Evolutionary conservation across 1,140 invertebrate genomes (phyloP).

Genomic region (Drosophila kohkoa): DNA sequence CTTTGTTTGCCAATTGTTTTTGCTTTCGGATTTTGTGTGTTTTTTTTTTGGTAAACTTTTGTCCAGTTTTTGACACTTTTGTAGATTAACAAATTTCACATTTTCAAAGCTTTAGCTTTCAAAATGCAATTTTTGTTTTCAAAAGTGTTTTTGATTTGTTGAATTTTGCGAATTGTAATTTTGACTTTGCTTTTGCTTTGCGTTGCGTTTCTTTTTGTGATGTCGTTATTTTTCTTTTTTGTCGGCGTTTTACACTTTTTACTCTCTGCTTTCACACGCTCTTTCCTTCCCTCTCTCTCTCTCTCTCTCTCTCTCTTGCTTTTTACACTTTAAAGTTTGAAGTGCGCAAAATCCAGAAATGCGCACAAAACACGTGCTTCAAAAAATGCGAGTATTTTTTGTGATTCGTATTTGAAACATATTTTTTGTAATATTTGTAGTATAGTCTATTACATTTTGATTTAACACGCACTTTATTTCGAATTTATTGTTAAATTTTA

Average conservation of each 20-base stretch:
- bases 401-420: constrained; percentile 4
- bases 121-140: constrained; percentile 1
- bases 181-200: constrained; percentile 45
- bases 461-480: constrained; percentile 2
- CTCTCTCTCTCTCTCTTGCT: constrained; percentile 26
- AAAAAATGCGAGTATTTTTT: constrained; percentile 35
- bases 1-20: constrained; percentile 54
- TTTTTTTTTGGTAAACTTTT: constrained; percentile 74
- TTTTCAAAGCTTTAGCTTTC: neutral
- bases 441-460: constrained; percentile 6
- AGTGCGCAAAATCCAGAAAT: constrained; percentile 76
- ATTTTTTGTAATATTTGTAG: neutral
- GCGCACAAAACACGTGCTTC: constrained; percentile 51
- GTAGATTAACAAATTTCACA: constrained; percentile 16
- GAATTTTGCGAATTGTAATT: constrained; percentile 32
- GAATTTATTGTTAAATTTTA: neutral
- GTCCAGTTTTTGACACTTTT: constrained; percentile 31
- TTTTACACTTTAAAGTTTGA: constrained; percentile 78
- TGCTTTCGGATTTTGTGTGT: neutral
- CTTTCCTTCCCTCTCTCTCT: constrained; percentile 18
- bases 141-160: neutral
- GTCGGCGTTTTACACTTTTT: constrained; percentile 71
- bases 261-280: constrained; percentile 43
- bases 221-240: constrained; percentile 60
- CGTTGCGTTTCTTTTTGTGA: constrained; percentile 28